Evolutionary conservation across 2,113 vertebrate genomes (phyloP), one percentile per base, ranked within the genome.

Genomic region (Clarias gariepinus): DNA sequence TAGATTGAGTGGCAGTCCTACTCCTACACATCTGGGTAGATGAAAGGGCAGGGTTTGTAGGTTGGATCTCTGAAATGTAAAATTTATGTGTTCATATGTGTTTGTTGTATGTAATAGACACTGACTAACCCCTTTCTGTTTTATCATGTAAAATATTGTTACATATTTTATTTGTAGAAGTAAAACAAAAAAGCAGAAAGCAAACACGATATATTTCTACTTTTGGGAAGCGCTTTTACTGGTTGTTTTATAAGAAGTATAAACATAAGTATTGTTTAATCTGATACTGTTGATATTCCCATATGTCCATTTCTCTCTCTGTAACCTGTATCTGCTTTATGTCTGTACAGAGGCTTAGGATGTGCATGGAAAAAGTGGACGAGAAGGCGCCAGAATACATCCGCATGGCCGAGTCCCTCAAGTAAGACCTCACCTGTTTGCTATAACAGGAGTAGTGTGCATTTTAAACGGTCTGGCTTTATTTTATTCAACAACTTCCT

Each of bases 311-410:
- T 71, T 85, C 57, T n/a, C 74, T 55, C 36, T 63, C 57, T 71
- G 33, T 58, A 9, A 41, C 30, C 21, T 41, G 61, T 52, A 41
- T 61, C 28, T 57, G 69, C 13, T 89, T 88, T 86, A 52, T 91
- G 41, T 89, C 89, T 92, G 89, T 91, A 82, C 93, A 99, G 98
- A 98, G 96, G 95, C 95, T 99, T 71, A 95, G 95, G 68, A 91
- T 96, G 86, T 99, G 96, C 93, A 99, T 99, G 96, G 96, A 96
- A 82, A 98, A 97, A 78, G 97, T 98, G 90, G 97, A 99, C 81
- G 96, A 97, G 92, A 97, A 95, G 88, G 98, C 98, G 11, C 98
- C 98, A 4, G 97, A 98, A 76, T 99, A 99, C 85, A 95, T 97
- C 87, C 95, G 87, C 92, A 98, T 99, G 96, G 98, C 98, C 1